phyloP scores from a whole-genome alignment of 2,888 invertebrate genomes.

The Leistus spinibarbis region DNA sequence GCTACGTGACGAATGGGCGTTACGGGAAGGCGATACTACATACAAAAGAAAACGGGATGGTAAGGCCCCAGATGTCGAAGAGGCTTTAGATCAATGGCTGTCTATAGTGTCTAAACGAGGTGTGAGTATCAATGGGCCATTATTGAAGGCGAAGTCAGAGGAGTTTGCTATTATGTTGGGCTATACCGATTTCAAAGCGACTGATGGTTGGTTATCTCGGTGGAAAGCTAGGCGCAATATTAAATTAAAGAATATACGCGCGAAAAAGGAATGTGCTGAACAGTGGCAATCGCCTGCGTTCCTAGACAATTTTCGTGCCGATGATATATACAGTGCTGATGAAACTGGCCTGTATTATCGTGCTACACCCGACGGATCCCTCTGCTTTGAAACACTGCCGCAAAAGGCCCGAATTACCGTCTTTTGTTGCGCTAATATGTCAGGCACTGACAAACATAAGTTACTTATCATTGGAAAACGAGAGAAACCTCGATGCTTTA shows the following conservation, averaged over 20 bases:
- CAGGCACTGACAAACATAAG: conserved; percentile 45
- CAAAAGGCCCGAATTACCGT: conserved; percentile 43
- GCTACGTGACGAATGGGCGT: conserved; percentile 40
- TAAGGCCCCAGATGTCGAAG: conserved; percentile 45
- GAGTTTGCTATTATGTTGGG: conserved; percentile 44
- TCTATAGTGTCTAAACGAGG: conserved; percentile 40
- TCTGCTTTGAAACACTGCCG: conserved; percentile 39
- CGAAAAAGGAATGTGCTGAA: conserved; percentile 24
- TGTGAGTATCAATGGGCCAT: conserved; percentile 41
- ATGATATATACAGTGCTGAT: conserved; percentile 43
- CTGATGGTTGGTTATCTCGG: conserved; percentile 47
- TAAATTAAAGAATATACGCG: too few relatives aligned
- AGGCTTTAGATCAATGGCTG: conserved; percentile 46
- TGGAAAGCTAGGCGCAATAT: conserved; percentile 46
- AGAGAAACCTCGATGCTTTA: conserved; percentile 40
- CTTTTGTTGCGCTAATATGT: conserved; percentile 44
- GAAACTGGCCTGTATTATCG: conserved; percentile 43
- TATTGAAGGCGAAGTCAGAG: conserved; percentile 45
- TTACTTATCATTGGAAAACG: conserved; percentile 43
- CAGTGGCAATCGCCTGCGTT: conserved; percentile 39
- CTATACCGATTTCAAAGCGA: conserved; percentile 44
- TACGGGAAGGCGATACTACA: conserved; percentile 40
- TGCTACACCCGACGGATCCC: conserved; percentile 44
- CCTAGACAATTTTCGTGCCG: conserved; percentile 40
- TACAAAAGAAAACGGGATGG: conserved; percentile 44